Evolutionary conservation across 2,113 vertebrate species (phyloP).

Genomic region (Antechinus flavipes): DNA sequence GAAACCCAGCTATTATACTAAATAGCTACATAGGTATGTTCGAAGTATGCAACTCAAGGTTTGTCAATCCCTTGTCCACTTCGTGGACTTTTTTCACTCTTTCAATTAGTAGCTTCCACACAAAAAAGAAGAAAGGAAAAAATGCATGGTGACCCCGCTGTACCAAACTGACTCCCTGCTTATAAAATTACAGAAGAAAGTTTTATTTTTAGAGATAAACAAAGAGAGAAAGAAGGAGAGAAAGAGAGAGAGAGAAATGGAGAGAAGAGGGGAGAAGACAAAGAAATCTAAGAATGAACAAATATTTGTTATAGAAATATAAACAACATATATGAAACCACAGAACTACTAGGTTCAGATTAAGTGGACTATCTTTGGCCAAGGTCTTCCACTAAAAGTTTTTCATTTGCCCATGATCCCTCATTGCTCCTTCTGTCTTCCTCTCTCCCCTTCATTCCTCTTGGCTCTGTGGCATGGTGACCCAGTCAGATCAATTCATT

Average conservation of each 20-base stretch:
- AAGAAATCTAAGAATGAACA: neutral
- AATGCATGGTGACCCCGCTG: neutral
- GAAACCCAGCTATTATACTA: neutral
- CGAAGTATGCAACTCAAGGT: neutral
- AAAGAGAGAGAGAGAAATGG: too few relatives aligned
- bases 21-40: neutral
- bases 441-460: neutral
- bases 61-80: neutral
- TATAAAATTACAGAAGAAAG: neutral
- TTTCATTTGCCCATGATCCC: neutral
- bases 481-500: neutral
- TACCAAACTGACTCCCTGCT: neutral
- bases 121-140: neutral
- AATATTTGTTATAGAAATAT: neutral
- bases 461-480: neutral
- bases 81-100: neutral
- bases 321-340: neutral
- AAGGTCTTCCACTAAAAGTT: neutral
- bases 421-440: neutral
- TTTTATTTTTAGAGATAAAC: neutral
- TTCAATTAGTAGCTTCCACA: neutral
- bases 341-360: neutral
- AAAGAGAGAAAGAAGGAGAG: too few relatives aligned
- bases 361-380: neutral
- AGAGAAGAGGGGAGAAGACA: too few relatives aligned